Percentiles rank a stretch among this genome's conserved stretches.
These are phyloP conservation scores for Apodemia hepburni DNA, from an alignment of 2,888 invertebrate genomes.

Conservation along the genomic window DNA sequence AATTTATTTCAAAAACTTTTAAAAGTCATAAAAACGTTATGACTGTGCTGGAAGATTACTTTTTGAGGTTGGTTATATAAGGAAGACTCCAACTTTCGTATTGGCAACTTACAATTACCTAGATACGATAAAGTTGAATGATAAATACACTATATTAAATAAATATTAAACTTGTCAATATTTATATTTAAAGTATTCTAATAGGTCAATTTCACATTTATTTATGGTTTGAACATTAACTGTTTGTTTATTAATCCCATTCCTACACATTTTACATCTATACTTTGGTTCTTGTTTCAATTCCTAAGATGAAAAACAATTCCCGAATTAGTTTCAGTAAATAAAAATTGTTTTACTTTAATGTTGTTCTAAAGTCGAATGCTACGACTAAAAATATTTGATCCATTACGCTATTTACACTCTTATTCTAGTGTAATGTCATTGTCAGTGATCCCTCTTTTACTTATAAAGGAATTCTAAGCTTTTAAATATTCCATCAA, in stretches of 20 bases:
- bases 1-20: too few relatives aligned
- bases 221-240: conserved; percentile 23
- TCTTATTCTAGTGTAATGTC: conserved; percentile 49
- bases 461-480: conserved; percentile 49
- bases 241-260: conserved; percentile 28
- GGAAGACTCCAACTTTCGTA: background rate
- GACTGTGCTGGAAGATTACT: background rate
- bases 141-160: conserved; percentile 1
- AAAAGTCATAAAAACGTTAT: too few relatives aligned
- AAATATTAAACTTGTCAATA: conserved; percentile 3
- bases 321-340: conserved; percentile 42
- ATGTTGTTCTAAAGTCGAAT: conserved; percentile 33
- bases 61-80: conserved; percentile 11
- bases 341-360: conserved; percentile 1
- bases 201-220: conserved; percentile 21
- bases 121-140: background rate
- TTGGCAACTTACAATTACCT: background rate
- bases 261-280: conserved; percentile 36
- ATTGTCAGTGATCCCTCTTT: conserved; percentile 67
- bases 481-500: conserved; percentile 13
- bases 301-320: conserved; percentile 64
- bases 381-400: conserved; percentile 44
- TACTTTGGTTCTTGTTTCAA: conserved; percentile 68
- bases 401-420: conserved; percentile 63
- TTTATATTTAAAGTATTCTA: conserved; percentile 13